Evolutionary conservation across 2,888 invertebrate species (phyloP).

Genomic region (Aphodius granarius): DNA sequence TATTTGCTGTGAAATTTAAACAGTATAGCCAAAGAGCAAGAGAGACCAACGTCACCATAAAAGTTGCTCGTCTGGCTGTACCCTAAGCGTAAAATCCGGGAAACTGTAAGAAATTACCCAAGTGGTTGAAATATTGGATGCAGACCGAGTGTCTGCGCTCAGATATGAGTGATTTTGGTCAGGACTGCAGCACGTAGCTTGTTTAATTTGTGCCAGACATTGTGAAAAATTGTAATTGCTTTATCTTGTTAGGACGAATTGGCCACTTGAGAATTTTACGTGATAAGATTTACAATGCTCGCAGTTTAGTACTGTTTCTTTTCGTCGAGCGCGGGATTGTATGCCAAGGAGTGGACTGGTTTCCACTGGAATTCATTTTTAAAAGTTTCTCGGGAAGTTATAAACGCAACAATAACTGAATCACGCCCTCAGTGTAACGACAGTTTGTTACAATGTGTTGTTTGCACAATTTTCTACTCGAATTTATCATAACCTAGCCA

Average conservation of each 20-base stretch:
- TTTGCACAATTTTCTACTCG: not conserved
- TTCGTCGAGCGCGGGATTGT: not conserved
- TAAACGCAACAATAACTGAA: not conserved
- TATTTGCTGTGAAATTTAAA: too few relatives aligned
- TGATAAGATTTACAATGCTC: conserved; percentile 44
- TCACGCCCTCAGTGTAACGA: not conserved
- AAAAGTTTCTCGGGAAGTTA: not conserved
- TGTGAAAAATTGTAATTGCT: conserved; percentile 55
- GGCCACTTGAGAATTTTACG: conserved; percentile 52
- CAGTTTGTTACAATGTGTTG: not conserved
- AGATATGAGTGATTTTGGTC: conserved; percentile 19
- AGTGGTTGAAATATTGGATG: not conserved
- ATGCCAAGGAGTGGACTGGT: not conserved
- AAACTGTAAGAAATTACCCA: not conserved
- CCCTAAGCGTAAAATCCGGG: not conserved
- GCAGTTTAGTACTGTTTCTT: not conserved
- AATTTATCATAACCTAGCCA: not conserved
- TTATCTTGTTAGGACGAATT: conserved; percentile 51
- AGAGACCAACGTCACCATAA: too few relatives aligned
- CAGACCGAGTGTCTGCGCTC: not conserved
- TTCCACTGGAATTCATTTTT: not conserved
- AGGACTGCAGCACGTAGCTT: conserved; percentile 42
- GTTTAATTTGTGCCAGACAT: conserved; percentile 49
- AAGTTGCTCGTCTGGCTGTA: not conserved
- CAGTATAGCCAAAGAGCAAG: too few relatives aligned